Evolutionary conservation across 1,140 invertebrate genomes (phyloP), one percentile per base, ranked within the genome.

Genomic region (Melipona quadrifasciata): DNA sequence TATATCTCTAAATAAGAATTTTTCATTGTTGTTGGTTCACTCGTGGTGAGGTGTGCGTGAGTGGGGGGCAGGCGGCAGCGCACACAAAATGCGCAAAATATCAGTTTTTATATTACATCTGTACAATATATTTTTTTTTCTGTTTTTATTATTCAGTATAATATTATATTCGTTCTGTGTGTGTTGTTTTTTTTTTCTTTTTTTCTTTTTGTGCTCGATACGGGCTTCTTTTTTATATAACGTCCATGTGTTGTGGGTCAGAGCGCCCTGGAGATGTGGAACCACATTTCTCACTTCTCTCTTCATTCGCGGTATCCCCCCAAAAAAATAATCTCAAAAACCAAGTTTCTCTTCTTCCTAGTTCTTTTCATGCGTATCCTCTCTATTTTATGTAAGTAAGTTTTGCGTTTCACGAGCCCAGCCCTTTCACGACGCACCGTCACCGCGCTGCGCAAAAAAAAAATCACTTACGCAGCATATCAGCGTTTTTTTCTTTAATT

Each of bases 201-300:
- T 68, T 81, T 78, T 87, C 47, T 82, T 80, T 84, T 91, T 91
- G 80, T 82, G 87, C 84, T 89, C 87, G 87, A 86, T 88, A 88
- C 88, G 87, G 84, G 87, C 84, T 88, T 87, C 86, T 89, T 88
- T 78, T 84, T 90, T 89, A 89, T 76, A 84, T 91, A 93, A 94
- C 92, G 94, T 95, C 94, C 94, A 95, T 95, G 94, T 95, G 94
- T 95, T 94, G 93, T 95, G 94, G 93, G 94, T 95, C 94, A 95
- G 94, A 95, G 94, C 94, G 94, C 93, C 94, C 94, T 94, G 86
- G 90, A 88, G 72, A 84, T 71, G 34, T 72, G 55, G 75, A 83
- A 89, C 73, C 80, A 80, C 70, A 89, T 57, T 80, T 85, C 89
- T 89, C 73, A 91, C 87, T 73, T 67, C 57, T 39, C 39, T 6